These are phyloP conservation scores for Zoroaster sp. DNA, from an alignment of 53 echinoderm and acorn worm genomes.

Conservation along the genomic window DNA sequence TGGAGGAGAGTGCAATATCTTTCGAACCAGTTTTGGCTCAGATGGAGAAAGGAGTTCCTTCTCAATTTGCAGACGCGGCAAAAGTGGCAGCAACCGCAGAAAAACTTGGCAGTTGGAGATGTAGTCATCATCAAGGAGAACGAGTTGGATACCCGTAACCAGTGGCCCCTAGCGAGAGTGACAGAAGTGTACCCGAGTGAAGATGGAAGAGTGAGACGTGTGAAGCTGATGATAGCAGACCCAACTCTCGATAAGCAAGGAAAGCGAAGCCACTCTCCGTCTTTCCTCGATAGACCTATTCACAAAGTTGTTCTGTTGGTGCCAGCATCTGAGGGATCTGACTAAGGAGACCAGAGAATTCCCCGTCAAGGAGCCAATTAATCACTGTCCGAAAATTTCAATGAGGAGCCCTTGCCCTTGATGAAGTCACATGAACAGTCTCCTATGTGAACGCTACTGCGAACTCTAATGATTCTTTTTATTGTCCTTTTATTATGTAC, in stretches of 20 bases:
- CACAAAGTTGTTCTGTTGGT: constrained; percentile 19
- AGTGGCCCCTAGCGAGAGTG: constrained; percentile 22
- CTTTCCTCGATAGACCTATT: constrained; percentile 21
- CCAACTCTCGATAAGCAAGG: constrained; percentile 8
- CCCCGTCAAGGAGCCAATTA: too few species aligned
- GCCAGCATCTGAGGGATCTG: neutral
- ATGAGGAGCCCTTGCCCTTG: too few species aligned
- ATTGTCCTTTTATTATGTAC: too few species aligned
- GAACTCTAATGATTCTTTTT: too few species aligned
- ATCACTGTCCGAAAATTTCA: too few species aligned
- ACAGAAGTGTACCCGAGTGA: neutral
- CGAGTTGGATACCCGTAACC: constrained; percentile 5
- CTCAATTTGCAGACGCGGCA: neutral
- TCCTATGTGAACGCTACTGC: too few species aligned
- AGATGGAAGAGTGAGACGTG: constrained; percentile 11
- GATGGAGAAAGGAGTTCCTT: constrained; percentile 42
- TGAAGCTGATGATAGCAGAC: constrained; percentile 2
- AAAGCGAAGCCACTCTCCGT: neutral
- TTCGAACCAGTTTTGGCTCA: constrained; percentile 23
- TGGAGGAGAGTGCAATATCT: constrained; percentile 41
- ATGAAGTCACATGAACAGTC: too few species aligned
- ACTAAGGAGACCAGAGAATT: neutral
- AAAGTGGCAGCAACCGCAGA: constrained; percentile 8
- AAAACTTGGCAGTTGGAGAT: constrained; percentile 5
- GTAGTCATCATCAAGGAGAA: constrained; percentile 30